Base-by-base conservation (phyloP, 92 coral and sea anemone genomes). In the Zoanthus solanderi region DNA sequence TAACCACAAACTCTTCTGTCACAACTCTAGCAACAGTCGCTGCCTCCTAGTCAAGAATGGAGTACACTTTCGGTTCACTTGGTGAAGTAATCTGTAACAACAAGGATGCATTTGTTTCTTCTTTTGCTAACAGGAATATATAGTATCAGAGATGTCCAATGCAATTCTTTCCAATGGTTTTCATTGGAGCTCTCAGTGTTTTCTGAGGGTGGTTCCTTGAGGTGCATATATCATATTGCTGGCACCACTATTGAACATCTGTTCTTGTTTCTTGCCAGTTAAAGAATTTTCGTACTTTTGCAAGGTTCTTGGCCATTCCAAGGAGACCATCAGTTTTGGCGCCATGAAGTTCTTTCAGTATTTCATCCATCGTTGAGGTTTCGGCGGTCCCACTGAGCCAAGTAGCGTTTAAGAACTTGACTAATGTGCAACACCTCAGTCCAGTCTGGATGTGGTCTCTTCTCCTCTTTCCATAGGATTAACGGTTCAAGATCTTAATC, bases 131-230 rank as follows among this genome's bases (percentile, higher is more conserved):
- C 56, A 37, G 72, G 79, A 6, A 89, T 37, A 23, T 23, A 23
- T 23, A 17, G 92, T 88, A 29, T 85, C 92, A 6, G 76, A 45
- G 46, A 89, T 45, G 75, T 89, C 92, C 8, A 83, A 9, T 28
- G 92, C 92, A 50, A 83, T 72, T 50, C 88, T 52, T 46, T 44
- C 23, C 88, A 89, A 29, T 9, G 84, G 92, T 13, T 23, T 23
- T 23, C 23, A 23, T 23, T 23, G 23, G 23, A 23, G 92, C 88
- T 13, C 76, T 54, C 54, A 48, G 23, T 18, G 37, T 84, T 28
- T 9, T 67, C 66, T 71, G 71, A 75, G 52, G 52, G 8, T 47
- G 78, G 44, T 78, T 84, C n/a, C 73, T 75, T 16, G 42, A 74
- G 11, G 77, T 65, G 53, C 91, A 74, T 60, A 14, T 89, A 89